Percentiles rank a stretch among this genome's conserved stretches.
Conservation (phyloP, 1,140 invertebrate species). For the Lepidurus arcticus region DNA sequence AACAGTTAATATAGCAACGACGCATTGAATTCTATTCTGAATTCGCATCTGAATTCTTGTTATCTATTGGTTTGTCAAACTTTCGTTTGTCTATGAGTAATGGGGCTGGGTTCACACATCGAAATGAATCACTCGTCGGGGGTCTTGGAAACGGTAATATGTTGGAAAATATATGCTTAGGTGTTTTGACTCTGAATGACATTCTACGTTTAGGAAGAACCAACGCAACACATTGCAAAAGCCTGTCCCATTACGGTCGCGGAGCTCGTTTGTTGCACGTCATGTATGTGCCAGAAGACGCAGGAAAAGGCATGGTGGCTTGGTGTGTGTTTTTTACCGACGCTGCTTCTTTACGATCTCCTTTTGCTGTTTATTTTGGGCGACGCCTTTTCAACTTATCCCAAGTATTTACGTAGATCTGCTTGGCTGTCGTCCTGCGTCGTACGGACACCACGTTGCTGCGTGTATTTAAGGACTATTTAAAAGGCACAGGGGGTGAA, state of each 20-base stretch:
- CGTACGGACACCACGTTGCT: background rate
- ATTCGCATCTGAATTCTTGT: too few relatives aligned
- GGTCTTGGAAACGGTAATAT: background rate
- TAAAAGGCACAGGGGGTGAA: background rate
- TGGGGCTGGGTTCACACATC: background rate
- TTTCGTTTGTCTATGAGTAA: background rate
- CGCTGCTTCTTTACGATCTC: background rate
- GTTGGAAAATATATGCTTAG: background rate
- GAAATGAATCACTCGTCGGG: background rate
- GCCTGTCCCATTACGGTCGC: background rate
- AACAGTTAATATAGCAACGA: too few relatives aligned
- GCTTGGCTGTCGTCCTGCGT: background rate
- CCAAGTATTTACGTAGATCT: background rate
- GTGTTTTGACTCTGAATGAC: background rate
- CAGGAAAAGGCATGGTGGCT: background rate
- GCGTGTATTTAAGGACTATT: background rate
- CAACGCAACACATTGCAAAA: background rate
- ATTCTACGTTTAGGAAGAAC: background rate
- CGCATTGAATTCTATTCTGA: too few relatives aligned
- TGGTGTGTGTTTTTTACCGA: background rate
- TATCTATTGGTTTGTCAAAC: too few relatives aligned
- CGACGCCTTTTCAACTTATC: background rate
- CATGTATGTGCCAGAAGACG: constrained; percentile 3
- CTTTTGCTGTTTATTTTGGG: constrained; percentile 14
- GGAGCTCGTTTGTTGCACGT: constrained; percentile 2